phyloP scores from a whole-genome alignment of 2,888 invertebrate genomes.

The Melitaea athalia region DNA sequence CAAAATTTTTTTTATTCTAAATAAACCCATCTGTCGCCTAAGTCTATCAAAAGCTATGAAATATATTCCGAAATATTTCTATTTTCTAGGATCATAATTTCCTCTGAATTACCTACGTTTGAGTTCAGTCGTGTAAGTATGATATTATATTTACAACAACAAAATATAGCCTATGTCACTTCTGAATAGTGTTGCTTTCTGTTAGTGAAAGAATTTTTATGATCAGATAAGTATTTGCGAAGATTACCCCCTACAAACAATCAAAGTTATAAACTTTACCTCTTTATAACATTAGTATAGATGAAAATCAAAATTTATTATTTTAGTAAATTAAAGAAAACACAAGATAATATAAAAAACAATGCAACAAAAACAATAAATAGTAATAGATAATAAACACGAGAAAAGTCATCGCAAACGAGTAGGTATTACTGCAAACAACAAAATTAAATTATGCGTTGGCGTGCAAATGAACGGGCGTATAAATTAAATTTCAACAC shows the following conservation, averaged over 20 bases:
- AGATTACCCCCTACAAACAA: no score
- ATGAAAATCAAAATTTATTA: no score
- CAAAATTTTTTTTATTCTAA: no score
- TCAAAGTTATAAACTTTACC: no score
- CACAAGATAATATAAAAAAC: no score
- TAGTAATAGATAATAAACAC: not conserved
- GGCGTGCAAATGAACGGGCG: constrained; percentile 17
- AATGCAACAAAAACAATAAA: not conserved
- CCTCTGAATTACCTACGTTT: constrained; percentile 5
- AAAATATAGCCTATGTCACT: no score
- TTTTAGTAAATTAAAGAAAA: no score
- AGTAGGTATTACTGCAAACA: not conserved
- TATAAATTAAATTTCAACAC: constrained; percentile 17
- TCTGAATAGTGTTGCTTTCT: no score
- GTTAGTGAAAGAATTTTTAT: no score
- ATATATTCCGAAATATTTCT: not conserved
- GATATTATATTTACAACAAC: no score
- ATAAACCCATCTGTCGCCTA: not conserved
- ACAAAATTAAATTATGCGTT: not conserved
- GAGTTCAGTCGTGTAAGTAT: constrained; percentile 5
- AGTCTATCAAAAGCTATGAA: not conserved
- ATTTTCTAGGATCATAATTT: not conserved
- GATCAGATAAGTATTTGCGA: no score
- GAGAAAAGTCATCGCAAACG: not conserved
- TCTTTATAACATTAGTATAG: no score